Conservation (phyloP, 2,113 vertebrate species). For the Pholis gunnellus region DNA sequence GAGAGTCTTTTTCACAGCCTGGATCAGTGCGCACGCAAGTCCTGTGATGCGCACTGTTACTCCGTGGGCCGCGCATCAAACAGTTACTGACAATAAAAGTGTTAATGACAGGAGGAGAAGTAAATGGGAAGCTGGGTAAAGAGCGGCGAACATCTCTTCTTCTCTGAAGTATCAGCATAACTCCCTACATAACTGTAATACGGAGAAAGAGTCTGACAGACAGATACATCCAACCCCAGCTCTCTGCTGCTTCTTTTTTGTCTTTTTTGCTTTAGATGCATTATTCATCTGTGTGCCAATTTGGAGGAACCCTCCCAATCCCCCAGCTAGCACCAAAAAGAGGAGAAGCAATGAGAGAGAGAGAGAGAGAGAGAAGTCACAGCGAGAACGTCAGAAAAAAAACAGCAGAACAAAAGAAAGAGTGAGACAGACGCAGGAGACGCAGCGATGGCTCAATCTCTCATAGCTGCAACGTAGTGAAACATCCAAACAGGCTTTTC, state of each 20-base stretch:
- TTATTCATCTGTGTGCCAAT: slow-evolving; percentile 84
- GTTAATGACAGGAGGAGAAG: slow-evolving; percentile 49
- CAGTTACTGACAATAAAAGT: slow-evolving; percentile 32
- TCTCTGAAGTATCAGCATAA: slow-evolving; percentile 66
- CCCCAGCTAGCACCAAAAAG: slow-evolving; percentile 72
- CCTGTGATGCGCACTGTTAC: slow-evolving; percentile 18
- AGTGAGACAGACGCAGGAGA: slow-evolving; percentile 59
- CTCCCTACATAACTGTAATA: slow-evolving; percentile 67
- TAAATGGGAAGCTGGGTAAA: slow-evolving; percentile 47
- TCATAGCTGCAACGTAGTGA: slow-evolving; percentile 60
- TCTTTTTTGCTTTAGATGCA: slow-evolving; percentile 77
- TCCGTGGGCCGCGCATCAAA: slow-evolving; percentile 32
- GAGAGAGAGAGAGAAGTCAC: slow-evolving; percentile 52
- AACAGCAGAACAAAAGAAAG: slow-evolving; percentile 65
- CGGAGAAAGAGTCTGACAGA: slow-evolving; percentile 74
- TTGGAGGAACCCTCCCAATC: slow-evolving; percentile 80
- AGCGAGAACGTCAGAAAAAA: slow-evolving; percentile 51
- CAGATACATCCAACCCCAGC: slow-evolving; percentile 75
- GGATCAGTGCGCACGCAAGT: slow-evolving; percentile 4
- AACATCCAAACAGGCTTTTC: slow-evolving; percentile 77
- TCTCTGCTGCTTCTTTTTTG: slow-evolving; percentile 39
- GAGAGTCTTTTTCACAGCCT: slow-evolving; percentile 25
- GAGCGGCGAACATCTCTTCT: slow-evolving; percentile 41
- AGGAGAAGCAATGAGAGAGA: slow-evolving; percentile 37
- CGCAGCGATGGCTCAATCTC: slow-evolving; percentile 46